These are phyloP conservation scores for Erythrolamprus reginae DNA, from an alignment of 2,113 vertebrate species.

Conservation along the genomic window DNA sequence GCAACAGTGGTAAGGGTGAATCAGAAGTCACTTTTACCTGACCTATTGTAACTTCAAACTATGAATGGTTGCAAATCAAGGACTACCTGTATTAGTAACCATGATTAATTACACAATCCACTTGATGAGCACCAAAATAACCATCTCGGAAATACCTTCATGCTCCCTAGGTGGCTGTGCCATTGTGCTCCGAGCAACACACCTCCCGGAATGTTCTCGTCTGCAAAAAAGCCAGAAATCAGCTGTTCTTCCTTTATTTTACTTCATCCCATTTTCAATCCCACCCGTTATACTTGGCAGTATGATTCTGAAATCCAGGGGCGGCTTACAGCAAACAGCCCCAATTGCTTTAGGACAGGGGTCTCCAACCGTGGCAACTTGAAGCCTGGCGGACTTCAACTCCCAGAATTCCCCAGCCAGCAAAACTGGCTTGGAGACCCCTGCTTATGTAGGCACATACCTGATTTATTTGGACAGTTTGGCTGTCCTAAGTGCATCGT, in stretches of 20 bases:
- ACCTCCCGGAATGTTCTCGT: slow-evolving; percentile 79
- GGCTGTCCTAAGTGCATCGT: slow-evolving; percentile 87
- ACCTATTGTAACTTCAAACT: neutral
- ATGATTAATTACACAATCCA: neutral
- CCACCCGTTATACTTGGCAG: too few relatives aligned
- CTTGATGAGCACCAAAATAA: neutral
- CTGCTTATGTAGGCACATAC: slow-evolving; percentile 66
- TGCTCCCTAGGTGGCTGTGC: slow-evolving; percentile 93
- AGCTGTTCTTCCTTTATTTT: neutral
- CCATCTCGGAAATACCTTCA: slow-evolving; percentile 80
- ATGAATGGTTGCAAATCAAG: neutral
- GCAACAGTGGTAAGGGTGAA: neutral
- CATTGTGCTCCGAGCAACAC: slow-evolving; percentile 90
- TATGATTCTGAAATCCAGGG: too few relatives aligned
- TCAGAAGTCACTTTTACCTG: neutral
- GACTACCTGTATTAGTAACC: neutral
- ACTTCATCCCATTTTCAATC: too few relatives aligned
- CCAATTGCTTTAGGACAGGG: neutral
- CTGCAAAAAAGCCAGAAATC: slow-evolving; percentile 45
- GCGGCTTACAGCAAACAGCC: neutral
- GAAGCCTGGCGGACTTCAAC: too few relatives aligned
- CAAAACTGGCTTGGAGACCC: too few relatives aligned
- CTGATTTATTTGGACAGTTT: slow-evolving; percentile 83
- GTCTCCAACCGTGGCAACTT: too few relatives aligned
- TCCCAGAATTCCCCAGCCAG: too few relatives aligned